These are phyloP conservation scores for Linurgus olivaceus DNA, from an alignment of 2,797 vertebrate genomes.

Conservation along the genomic window DNA sequence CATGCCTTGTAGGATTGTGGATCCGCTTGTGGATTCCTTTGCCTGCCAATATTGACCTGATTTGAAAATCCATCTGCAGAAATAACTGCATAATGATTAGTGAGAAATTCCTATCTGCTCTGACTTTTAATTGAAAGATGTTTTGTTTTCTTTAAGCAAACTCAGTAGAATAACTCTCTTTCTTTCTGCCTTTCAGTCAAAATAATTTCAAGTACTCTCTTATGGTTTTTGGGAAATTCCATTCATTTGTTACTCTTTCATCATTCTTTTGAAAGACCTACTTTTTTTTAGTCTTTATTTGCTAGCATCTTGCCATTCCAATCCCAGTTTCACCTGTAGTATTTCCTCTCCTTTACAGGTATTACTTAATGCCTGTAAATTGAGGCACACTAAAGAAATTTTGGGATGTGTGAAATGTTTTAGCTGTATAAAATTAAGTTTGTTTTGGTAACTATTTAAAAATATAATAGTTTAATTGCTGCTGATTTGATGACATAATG, in stretches of 20 bases:
- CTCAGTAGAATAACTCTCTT: neutral
- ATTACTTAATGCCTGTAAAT: neutral
- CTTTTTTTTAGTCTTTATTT: neutral
- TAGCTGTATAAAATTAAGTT: neutral
- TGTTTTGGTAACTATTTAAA: neutral
- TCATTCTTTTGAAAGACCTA: neutral
- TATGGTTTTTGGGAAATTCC: neutral
- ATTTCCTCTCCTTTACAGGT: neutral
- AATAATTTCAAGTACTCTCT: neutral
- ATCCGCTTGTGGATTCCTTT: neutral
- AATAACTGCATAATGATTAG: neutral
- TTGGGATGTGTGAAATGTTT: neutral
- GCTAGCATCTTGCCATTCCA: neutral
- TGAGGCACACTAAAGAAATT: neutral
- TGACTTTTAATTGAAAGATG: neutral
- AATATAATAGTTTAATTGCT: neutral
- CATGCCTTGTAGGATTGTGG: neutral
- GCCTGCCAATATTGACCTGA: neutral
- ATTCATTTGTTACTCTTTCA: neutral
- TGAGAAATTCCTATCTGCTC: neutral
- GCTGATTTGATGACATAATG: neutral
- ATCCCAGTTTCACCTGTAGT: neutral
- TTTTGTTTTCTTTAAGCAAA: neutral
- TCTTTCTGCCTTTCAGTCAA: neutral
- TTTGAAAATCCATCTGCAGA: neutral